A percentile compares a stretch with the other conserved stretches of the same genome.
phyloP scores from a whole-genome alignment of 2,888 invertebrate species.

The Leptothorax acervorum region DNA sequence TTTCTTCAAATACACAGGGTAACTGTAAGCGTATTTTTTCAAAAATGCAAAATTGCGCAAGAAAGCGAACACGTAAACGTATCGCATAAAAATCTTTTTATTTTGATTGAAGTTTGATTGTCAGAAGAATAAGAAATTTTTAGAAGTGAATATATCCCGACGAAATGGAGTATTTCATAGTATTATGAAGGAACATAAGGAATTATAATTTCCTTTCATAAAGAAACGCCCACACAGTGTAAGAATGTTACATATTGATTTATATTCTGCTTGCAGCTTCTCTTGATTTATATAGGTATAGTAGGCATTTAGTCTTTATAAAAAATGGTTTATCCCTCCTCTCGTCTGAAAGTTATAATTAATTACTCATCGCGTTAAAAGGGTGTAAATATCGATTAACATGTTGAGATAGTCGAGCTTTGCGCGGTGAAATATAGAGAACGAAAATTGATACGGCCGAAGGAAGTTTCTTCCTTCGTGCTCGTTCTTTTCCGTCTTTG shows the following conservation, averaged over 20 bases:
- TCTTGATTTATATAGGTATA: neutral
- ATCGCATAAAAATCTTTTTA: neutral
- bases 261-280: neutral
- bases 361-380: slow-evolving; percentile 13
- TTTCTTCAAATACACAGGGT: neutral
- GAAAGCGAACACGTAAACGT: neutral
- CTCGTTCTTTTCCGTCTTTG: neutral
- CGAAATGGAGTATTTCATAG: neutral
- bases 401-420: slow-evolving; percentile 3
- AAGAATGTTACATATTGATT: neutral
- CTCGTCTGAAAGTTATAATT: slow-evolving; percentile 27
- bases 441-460: slow-evolving; percentile 17
- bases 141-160: neutral
- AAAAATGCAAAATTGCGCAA: slow-evolving; percentile 3
- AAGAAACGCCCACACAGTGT: neutral
- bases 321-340: neutral
- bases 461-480: neutral
- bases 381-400: slow-evolving; percentile 26
- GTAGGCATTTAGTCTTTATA: neutral
- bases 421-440: slow-evolving; percentile 9
- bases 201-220: neutral
- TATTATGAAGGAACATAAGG: neutral
- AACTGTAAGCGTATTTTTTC: neutral
- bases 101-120: neutral
- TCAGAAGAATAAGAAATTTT: neutral